These are phyloP conservation scores for Synanthedon tipuliformis DNA, from an alignment of 2,888 invertebrate genomes.

Conservation along the genomic window DNA sequence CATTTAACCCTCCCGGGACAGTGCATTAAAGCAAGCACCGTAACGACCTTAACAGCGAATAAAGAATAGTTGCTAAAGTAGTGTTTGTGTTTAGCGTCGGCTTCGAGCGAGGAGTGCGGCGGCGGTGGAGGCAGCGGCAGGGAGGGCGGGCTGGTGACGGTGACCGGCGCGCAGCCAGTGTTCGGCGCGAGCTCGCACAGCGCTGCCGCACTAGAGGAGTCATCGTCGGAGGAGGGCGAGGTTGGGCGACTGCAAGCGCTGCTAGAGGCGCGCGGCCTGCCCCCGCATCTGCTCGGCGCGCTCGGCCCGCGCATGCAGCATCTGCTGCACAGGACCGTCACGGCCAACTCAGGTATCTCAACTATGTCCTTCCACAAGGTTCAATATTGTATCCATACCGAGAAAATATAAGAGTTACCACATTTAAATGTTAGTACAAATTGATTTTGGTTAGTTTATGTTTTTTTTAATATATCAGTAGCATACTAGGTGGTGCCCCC, in stretches of 20 bases:
- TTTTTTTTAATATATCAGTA: too few relatives aligned
- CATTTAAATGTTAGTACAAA: too few relatives aligned
- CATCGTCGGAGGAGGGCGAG: conserved; percentile 86
- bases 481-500: too few relatives aligned
- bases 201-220: conserved; percentile 76
- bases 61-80: background rate
- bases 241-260: conserved; percentile 95
- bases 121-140: conserved; percentile 20
- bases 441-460: too few relatives aligned
- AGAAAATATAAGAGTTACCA: too few relatives aligned
- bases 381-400: too few relatives aligned
- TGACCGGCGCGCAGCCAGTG: conserved; percentile 38
- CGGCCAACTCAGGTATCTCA: conserved; percentile 69
- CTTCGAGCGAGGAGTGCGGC: conserved; percentile 47
- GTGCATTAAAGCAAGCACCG: too few relatives aligned
- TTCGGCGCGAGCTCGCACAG: conserved; percentile 35
- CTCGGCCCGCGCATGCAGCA: conserved; percentile 97
- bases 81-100: conserved; percentile 24
- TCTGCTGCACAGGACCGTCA: conserved; percentile 92
- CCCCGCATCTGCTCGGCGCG: conserved; percentile 96
- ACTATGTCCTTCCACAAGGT: too few relatives aligned
- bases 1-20: too few relatives aligned
- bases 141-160: conserved; percentile 48
- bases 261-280: conserved; percentile 92
- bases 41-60: background rate